Evolutionary conservation across 1,140 invertebrate species (phyloP), one percentile per base, ranked within the genome.

Genomic region (Babylonia areolata): DNA sequence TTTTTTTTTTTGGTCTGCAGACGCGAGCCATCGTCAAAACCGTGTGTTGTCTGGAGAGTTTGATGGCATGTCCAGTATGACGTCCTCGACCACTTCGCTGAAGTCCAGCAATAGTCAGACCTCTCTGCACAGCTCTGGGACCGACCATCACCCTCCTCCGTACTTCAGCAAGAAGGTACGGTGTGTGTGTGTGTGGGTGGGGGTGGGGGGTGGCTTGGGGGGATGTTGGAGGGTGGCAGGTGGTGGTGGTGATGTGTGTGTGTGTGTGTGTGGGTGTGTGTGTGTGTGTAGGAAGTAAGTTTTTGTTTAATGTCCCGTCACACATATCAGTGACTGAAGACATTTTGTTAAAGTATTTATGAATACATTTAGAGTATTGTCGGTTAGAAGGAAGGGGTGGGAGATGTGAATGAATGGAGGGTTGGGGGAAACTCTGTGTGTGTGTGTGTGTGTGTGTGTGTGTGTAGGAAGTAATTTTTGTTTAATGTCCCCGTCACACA

Each of bases 131-230:
- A 64, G 15, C 58, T n/a, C 58, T 23, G 58, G 15, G 15, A 64
- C 58, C 0, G 58, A 64, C 5, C 17, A 23, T 64, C 58, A 64
- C 15, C 20, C 46, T 51, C 28, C 58, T n/a, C 58, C 58, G 5
- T n/a, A 64, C 58, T 64, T 64, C 33, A 82, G 42, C 89, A 85
- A 42, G n/a, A 15, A 31, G 46, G 35, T 28, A 33, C 28, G 6
- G 58, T 6, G 58, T 6, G 17, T 28, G 78, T 15, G 78, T 28
- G 78, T 0, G 42, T 1, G 71, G 39, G 64, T 0, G 58, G 9
- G 28, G 9, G 58, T 0, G 58, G 9, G 58, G 28, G 23, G 58
- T 23, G 58, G 9, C 5, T 6, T 6, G 2, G 58, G 9, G 58
- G 23, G 58, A 64, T 12, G 20, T 6, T 3, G 28, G 17, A 64